Evolutionary conservation across 2,113 vertebrate species (phyloP).

Genomic region (Apodemus sylvaticus): DNA sequence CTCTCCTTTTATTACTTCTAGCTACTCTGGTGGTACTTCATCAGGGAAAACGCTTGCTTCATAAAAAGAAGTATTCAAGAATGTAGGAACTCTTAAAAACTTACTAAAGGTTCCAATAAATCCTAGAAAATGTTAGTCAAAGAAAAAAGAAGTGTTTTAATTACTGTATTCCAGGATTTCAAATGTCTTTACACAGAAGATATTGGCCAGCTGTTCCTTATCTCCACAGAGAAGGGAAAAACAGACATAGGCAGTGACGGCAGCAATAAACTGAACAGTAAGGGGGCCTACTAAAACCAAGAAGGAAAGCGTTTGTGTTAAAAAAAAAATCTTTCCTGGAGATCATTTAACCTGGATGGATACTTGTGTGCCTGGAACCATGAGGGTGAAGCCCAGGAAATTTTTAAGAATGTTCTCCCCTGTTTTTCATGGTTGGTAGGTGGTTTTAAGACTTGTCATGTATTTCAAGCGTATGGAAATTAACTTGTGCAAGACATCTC

Average conservation of each 20-base stretch:
- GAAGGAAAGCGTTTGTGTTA: background rate
- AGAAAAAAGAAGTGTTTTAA: constrained; percentile 63
- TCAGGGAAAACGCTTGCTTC: background rate
- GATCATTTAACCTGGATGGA: background rate
- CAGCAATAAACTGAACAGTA: background rate
- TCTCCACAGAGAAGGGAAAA: background rate
- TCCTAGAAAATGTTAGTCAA: constrained; percentile 45
- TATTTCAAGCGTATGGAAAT: background rate
- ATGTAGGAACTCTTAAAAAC: background rate
- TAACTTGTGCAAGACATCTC: background rate
- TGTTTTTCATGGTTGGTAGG: background rate
- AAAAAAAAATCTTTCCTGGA: constrained; percentile 17
- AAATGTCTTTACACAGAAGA: constrained; percentile 19
- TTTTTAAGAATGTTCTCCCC: background rate
- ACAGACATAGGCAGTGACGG: background rate
- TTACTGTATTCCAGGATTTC: constrained; percentile 35
- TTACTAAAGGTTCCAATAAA: constrained; percentile 14
- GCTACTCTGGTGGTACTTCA: background rate
- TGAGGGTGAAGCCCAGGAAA: background rate
- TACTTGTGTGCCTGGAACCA: background rate
- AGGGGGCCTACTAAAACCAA: background rate
- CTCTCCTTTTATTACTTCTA: background rate
- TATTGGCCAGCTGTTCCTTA: constrained; percentile 59
- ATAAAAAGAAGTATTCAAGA: background rate
- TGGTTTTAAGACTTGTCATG: background rate